Evolutionary conservation across 2,888 invertebrate genomes (phyloP).

Genomic region (Cephus rjabovi): DNA sequence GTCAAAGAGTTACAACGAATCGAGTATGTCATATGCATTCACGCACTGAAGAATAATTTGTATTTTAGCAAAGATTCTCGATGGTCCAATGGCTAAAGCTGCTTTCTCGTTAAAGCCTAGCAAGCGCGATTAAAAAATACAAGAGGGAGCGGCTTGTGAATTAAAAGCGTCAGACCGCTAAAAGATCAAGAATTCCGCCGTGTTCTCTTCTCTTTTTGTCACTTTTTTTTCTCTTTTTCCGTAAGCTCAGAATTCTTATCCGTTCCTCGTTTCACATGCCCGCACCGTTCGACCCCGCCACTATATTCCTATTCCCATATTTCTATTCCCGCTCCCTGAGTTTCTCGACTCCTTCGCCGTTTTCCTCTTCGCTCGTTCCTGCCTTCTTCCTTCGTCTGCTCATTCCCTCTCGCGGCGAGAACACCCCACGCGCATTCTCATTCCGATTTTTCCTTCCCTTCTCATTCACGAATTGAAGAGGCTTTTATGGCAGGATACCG

Average conservation of each 20-base stretch:
- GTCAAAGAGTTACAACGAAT: neutral
- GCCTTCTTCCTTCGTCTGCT: constrained; percentile 20
- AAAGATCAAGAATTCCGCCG: constrained; percentile 53
- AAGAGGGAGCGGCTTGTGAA: constrained; percentile 38
- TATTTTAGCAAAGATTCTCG: neutral
- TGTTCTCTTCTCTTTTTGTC: constrained; percentile 34
- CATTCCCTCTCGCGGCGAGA: constrained; percentile 14
- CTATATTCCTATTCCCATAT: constrained; percentile 17
- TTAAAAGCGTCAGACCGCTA: constrained; percentile 53
- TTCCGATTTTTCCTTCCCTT: constrained; percentile 52
- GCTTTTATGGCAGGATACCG: constrained; percentile 57
- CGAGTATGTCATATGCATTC: neutral
- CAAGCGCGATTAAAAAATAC: constrained; percentile 49
- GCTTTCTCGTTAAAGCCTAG: neutral
- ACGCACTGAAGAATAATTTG: neutral
- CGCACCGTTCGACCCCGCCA: constrained; percentile 8
- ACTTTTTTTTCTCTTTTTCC: constrained; percentile 31
- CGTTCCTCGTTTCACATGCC: constrained; percentile 19
- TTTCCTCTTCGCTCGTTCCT: constrained; percentile 6
- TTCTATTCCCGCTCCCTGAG: constrained; percentile 6
- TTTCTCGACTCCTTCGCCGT: constrained; percentile 8
- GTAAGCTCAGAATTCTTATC: neutral
- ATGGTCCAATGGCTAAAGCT: neutral
- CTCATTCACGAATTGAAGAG: constrained; percentile 55
- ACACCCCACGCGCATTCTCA: constrained; percentile 44